phyloP scores from a whole-genome alignment of 2,888 invertebrate genomes.

The Alviniconcha strummeri region DNA sequence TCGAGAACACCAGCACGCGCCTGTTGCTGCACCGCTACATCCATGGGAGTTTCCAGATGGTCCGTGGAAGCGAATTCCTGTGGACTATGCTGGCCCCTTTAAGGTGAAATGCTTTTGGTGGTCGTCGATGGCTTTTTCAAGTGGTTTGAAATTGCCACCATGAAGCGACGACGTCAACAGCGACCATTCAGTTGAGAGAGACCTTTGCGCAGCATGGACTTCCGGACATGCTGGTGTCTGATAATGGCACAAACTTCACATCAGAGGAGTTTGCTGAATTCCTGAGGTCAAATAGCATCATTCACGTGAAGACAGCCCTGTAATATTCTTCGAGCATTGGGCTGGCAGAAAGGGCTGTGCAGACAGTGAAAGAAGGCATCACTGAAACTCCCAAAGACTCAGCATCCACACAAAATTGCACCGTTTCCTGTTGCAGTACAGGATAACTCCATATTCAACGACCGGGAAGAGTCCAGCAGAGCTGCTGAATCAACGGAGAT shows the following conservation, averaged over 20 bases:
- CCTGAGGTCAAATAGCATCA: constrained; percentile 39
- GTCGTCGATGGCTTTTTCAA: neutral
- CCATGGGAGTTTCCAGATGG: constrained; percentile 53
- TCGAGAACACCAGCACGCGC: constrained; percentile 38
- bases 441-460: no score
- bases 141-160: neutral
- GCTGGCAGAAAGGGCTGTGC: constrained; percentile 11
- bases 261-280: constrained; percentile 42
- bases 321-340: constrained; percentile 33
- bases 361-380: neutral
- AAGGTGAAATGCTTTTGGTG: neutral
- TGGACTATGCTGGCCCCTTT: constrained; percentile 53
- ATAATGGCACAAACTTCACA: constrained; percentile 45
- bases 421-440: no score
- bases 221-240: constrained; percentile 39
- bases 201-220: neutral
- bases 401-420: no score
- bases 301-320: constrained; percentile 42
- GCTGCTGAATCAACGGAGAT: no score
- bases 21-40: constrained; percentile 49
- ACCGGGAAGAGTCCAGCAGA: no score
- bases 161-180: constrained; percentile 8
- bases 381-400: no score
- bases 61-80: constrained; percentile 56
- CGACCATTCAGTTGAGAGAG: neutral